A percentile compares a stretch with the other conserved stretches of the same genome.
Evolutionary conservation across 2,888 invertebrate genomes (phyloP).

Genomic region (Anaspis maculata): DNA sequence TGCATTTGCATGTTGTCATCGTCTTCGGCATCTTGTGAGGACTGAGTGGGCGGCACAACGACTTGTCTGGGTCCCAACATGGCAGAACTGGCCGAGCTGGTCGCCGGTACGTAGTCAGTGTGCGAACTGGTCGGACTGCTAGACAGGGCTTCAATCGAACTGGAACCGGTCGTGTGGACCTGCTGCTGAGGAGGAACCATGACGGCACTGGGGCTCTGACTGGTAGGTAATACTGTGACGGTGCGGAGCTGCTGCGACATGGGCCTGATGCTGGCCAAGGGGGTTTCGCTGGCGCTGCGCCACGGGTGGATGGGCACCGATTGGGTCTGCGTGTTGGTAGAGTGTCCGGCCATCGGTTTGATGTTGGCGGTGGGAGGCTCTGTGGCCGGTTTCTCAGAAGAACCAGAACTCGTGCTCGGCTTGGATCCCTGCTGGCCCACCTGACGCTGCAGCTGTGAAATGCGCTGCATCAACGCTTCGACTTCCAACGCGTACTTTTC

Average conservation of each 20-base stretch:
- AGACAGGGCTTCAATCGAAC: conserved; percentile 46
- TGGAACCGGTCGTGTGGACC: conserved; percentile 47
- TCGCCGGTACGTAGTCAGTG: conserved; percentile 80
- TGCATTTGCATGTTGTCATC: conserved; percentile 37
- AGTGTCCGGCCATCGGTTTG: conserved; percentile 76
- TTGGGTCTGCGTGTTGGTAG: conserved; percentile 42
- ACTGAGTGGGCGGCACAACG: conserved; percentile 56
- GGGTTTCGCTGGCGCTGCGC: conserved; percentile 68
- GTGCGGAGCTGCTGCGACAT: conserved; percentile 70
- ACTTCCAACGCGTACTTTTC: conserved; percentile 58
- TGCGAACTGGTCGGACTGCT: conserved; percentile 63
- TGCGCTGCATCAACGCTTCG: conserved; percentile 62
- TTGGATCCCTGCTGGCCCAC: conserved; percentile 58
- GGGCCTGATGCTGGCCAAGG: conserved; percentile 85
- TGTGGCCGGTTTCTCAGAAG: conserved; percentile 47
- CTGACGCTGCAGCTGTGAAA: conserved; percentile 43
- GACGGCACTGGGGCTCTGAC: conserved; percentile 50
- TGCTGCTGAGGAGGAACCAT: conserved; percentile 56
- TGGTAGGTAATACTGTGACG: conserved; percentile 63
- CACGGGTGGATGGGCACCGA: conserved; percentile 57
- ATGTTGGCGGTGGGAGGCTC: conserved; percentile 84
- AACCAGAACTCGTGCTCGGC: conserved; percentile 59
- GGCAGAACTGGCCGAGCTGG: conserved; percentile 58
- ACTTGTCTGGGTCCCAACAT: conserved; percentile 51
- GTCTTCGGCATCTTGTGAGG: conserved; percentile 49